These are phyloP conservation scores for Neuroscelio doddi DNA, from an alignment of 2,888 invertebrate genomes.

Conservation along the genomic window DNA sequence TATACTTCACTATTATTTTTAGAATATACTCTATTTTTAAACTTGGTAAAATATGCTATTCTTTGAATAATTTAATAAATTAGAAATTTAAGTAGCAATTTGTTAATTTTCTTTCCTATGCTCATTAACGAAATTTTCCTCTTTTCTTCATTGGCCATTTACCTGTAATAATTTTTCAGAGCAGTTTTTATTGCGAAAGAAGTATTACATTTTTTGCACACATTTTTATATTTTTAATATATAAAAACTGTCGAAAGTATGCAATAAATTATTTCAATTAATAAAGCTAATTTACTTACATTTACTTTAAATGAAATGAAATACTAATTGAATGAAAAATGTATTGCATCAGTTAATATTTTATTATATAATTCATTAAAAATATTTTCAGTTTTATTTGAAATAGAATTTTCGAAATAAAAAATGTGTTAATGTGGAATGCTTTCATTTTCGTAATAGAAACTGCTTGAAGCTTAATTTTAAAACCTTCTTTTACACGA, in stretches of 20 bases:
- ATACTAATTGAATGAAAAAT: too few species aligned
- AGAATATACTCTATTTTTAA: not conserved
- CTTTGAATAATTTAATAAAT: not conserved
- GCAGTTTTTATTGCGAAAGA: constrained; percentile 3
- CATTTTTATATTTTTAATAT: too few species aligned
- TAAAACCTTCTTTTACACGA: constrained; percentile 18
- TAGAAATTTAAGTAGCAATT: not conserved
- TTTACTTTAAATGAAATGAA: too few species aligned
- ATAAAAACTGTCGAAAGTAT: too few species aligned
- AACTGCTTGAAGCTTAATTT: not conserved
- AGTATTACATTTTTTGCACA: too few species aligned
- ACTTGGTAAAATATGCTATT: not conserved
- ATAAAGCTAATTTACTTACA: too few species aligned
- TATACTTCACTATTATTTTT: too few species aligned
- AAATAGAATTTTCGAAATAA: constrained; percentile 1
- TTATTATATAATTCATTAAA: too few species aligned
- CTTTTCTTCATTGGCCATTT: not conserved
- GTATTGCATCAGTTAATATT: too few species aligned
- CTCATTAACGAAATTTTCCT: constrained; percentile 1
- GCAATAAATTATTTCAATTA: too few species aligned
- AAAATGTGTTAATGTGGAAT: not conserved
- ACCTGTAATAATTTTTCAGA: constrained; percentile 3
- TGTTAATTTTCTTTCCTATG: not conserved
- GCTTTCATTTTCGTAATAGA: not conserved
- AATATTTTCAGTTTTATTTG: not conserved